Percentiles rank a stretch among this genome's conserved stretches.
Evolutionary conservation across 2,113 vertebrate genomes (phyloP).

Genomic region (Notothenia rossii): DNA sequence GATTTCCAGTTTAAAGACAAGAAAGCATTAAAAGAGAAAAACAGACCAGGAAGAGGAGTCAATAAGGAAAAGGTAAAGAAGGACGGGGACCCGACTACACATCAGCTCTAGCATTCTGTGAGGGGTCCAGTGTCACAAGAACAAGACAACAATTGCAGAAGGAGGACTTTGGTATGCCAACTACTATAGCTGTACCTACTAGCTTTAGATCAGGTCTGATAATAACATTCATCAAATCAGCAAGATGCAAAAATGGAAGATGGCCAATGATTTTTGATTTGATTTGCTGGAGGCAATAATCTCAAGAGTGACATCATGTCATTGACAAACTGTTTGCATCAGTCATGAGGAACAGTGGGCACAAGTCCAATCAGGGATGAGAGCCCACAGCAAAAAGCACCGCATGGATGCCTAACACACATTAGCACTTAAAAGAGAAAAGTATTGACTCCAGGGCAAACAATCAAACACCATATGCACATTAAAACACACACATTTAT

Average conservation of each 20-base stretch:
- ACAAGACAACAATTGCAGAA: background rate
- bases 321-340: background rate
- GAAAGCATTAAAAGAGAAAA: conserved; percentile 86
- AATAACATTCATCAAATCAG: conserved; percentile 1
- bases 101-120: background rate
- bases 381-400: background rate
- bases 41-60: conserved; percentile 51
- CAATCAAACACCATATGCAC: background rate
- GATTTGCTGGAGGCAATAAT: conserved; percentile 5
- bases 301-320: conserved; percentile 17
- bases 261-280: conserved; percentile 26
- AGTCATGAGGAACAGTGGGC: background rate
- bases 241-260: conserved; percentile 8
- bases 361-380: background rate
- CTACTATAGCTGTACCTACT: background rate
- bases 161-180: background rate
- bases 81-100: background rate
- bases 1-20: conserved; percentile 88
- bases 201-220: conserved; percentile 1
- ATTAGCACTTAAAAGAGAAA: background rate
- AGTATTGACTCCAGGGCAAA: background rate
- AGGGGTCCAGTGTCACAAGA: background rate
- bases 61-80: conserved; percentile 13
- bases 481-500: background rate
- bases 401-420: background rate